Percentiles rank a stretch among this genome's conserved stretches.
Evolutionary conservation across 2,888 invertebrate species (phyloP).

Genomic region (Stomorhina lunata): DNA sequence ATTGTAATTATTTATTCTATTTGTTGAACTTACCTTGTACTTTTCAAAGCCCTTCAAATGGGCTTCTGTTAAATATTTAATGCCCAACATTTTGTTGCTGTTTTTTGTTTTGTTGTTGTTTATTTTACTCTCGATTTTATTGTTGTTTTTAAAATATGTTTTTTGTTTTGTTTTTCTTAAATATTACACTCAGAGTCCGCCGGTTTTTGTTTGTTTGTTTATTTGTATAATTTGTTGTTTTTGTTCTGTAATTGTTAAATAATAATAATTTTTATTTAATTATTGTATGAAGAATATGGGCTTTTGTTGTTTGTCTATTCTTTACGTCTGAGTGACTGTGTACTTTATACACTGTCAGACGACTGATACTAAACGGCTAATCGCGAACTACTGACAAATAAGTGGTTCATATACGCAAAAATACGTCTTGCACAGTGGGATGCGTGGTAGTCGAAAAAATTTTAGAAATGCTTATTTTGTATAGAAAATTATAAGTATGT

Average conservation of each 20-base stretch:
- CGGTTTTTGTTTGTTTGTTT: neutral
- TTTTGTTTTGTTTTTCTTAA: too few relatives aligned
- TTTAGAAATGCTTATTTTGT: neutral
- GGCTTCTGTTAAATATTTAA: constrained; percentile 78
- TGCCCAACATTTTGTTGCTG: constrained; percentile 74
- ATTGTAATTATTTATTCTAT: too few relatives aligned
- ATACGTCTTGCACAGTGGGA: constrained; percentile 29
- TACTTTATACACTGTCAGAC: constrained; percentile 38
- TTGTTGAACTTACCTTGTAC: constrained; percentile 80
- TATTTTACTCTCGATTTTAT: neutral
- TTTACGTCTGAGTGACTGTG: constrained; percentile 29
- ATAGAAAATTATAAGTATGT: neutral
- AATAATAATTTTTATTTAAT: constrained; percentile 33
- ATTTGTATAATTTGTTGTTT: neutral
- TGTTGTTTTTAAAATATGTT: neutral
- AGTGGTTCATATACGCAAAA: constrained; percentile 48
- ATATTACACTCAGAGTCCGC: neutral
- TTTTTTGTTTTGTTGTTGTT: neutral
- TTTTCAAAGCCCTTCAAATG: constrained; percentile 80
- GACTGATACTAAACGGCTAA: constrained; percentile 29
- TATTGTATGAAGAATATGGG: neutral
- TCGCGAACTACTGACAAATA: constrained; percentile 13
- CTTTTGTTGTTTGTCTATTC: constrained; percentile 10
- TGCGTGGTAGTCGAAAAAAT: neutral
- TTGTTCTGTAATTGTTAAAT: constrained; percentile 21